Percentiles rank a stretch among this genome's conserved stretches.
Evolutionary conservation across 2,113 vertebrate species (phyloP).

Genomic region (Vimba vimba): DNA sequence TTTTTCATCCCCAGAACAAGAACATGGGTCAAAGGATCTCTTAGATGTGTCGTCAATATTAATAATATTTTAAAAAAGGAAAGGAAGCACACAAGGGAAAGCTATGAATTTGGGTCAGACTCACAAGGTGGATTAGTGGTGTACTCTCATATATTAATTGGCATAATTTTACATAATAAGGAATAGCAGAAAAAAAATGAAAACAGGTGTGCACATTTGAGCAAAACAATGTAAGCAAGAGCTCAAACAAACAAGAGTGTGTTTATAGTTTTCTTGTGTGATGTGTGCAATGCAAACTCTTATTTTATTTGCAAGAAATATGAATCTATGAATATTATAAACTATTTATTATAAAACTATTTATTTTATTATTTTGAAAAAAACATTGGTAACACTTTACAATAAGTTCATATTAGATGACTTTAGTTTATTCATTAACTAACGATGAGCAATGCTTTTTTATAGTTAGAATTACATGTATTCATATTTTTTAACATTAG

Average conservation of each 20-base stretch:
- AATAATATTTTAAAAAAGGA: conserved; percentile 19
- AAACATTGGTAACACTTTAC: too few relatives aligned
- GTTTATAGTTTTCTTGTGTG: background rate
- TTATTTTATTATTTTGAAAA: background rate
- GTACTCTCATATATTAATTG: conserved; percentile 67
- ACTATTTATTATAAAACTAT: background rate
- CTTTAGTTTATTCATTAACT: too few relatives aligned
- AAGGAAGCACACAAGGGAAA: conserved; percentile 60
- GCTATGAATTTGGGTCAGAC: conserved; percentile 75
- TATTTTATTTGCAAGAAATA: background rate
- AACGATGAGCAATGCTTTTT: too few relatives aligned
- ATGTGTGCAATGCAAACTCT: background rate
- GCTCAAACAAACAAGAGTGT: conserved; percentile 53
- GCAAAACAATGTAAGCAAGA: conserved; percentile 68
- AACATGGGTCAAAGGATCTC: conserved; percentile 70
- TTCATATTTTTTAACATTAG: too few relatives aligned
- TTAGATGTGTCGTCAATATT: conserved; percentile 75
- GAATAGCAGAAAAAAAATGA: conserved; percentile 63
- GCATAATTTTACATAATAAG: conserved; percentile 75
- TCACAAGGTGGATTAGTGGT: conserved; percentile 73
- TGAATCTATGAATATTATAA: background rate
- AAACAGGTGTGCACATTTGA: conserved; percentile 70
- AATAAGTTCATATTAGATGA: too few relatives aligned
- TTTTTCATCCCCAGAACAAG: conserved; percentile 53
- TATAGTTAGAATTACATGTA: too few relatives aligned